Conservation (phyloP, 2,888 invertebrate species). For the Cyclophora albipunctata region DNA sequence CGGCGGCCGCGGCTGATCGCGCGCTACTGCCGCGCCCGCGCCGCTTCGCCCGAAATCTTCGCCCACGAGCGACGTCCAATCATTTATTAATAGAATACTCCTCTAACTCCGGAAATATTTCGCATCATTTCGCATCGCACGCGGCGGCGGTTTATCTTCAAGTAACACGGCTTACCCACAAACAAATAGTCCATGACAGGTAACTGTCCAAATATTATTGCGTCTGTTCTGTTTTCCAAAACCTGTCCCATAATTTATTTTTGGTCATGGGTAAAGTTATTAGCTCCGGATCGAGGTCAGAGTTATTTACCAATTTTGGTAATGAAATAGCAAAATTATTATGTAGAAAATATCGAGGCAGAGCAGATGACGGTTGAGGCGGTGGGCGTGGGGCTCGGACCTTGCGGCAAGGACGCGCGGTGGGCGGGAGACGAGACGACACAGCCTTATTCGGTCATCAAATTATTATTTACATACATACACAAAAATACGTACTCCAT, state of each 20-base stretch:
- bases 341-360: constrained; percentile 1
- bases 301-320: constrained; percentile 1
- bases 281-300: too few species aligned
- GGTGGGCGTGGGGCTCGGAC: constrained; percentile 63
- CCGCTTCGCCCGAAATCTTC: constrained; percentile 61
- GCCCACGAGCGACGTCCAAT: constrained; percentile 70
- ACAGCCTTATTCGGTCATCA: constrained; percentile 50
- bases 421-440: constrained; percentile 49
- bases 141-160: constrained; percentile 51
- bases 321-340: constrained; percentile 9
- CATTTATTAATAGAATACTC: constrained; percentile 74
- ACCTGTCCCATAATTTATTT: too few species aligned
- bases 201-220: too few species aligned
- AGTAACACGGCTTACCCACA: constrained; percentile 30
- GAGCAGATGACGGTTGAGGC: constrained; percentile 18
- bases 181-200: constrained; percentile 1
- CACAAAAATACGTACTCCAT: neutral
- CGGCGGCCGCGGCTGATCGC: constrained; percentile 72
- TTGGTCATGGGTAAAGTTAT: too few species aligned
- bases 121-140: constrained; percentile 72
- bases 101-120: constrained; percentile 75
- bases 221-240: too few species aligned
- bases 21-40: constrained; percentile 66
- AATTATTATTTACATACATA: constrained; percentile 16
- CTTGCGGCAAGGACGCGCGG: constrained; percentile 66